These are phyloP conservation scores for Meleagris gallopavo DNA, from an alignment of 2,113 vertebrate genomes.

Conservation along the genomic window DNA sequence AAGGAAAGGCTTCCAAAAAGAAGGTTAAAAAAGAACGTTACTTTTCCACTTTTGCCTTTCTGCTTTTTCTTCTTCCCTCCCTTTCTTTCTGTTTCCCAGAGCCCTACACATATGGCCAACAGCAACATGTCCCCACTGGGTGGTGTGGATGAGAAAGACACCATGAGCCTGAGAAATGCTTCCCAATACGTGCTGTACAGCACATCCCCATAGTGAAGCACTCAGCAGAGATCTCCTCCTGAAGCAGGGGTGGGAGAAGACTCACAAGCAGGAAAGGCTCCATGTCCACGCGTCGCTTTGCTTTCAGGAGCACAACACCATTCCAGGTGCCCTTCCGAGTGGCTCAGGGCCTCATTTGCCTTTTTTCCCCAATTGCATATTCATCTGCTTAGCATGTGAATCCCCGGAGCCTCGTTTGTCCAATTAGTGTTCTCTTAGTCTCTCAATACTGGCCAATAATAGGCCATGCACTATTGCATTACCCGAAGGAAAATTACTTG, in stretches of 20 bases:
- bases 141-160: not conserved
- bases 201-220: not conserved
- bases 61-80: not conserved
- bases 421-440: conserved; percentile 56
- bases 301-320: not conserved
- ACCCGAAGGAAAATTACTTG: conserved; percentile 4
- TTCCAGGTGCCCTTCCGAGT: not conserved
- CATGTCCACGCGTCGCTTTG: rapidly evolving
- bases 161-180: not conserved
- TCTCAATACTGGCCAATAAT: conserved; percentile 39
- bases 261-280: not conserved
- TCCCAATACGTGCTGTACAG: not conserved
- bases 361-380: conserved; percentile 17
- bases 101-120: not conserved
- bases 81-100: not conserved
- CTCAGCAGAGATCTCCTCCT: not conserved
- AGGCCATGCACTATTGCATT: not conserved
- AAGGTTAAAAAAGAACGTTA: not conserved
- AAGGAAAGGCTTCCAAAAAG: not conserved
- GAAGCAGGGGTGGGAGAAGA: not conserved
- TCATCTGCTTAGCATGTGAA: conserved; percentile 54
- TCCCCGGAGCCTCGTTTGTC: conserved; percentile 59
- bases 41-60: not conserved
- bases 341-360: conserved; percentile 33
- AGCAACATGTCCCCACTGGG: not conserved